Evolutionary conservation across 2,797 vertebrate genomes (phyloP).

Genomic region (Cryptoprocta ferox): DNA sequence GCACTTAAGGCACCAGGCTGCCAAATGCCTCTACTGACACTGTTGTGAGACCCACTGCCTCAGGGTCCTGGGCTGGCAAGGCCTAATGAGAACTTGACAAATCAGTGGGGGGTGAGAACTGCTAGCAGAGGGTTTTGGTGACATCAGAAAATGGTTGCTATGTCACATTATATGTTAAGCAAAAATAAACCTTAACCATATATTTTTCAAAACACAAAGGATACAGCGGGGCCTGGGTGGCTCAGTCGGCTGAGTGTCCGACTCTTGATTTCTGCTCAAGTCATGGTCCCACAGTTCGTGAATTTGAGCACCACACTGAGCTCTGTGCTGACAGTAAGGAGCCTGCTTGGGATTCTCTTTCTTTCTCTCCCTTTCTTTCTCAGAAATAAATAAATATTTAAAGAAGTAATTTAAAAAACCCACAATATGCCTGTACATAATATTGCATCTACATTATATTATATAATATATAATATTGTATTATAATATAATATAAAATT

Average conservation of each 20-base stretch:
- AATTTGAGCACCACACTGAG: too few species aligned
- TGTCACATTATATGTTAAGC: not conserved
- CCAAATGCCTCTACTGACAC: not conserved
- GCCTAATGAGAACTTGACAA: not conserved
- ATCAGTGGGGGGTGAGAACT: not conserved
- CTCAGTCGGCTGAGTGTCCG: not conserved
- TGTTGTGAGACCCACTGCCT: not conserved
- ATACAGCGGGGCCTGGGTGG: not conserved
- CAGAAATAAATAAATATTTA: not conserved
- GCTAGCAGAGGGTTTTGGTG: not conserved
- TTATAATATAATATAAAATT: not conserved
- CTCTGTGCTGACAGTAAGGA: not conserved
- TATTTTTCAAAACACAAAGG: not conserved
- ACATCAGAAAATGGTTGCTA: not conserved
- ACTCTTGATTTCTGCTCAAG: not conserved
- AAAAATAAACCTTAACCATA: not conserved
- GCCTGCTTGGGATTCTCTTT: not conserved
- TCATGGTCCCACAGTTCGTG: not conserved
- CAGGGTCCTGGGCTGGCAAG: not conserved
- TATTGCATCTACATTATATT: too few species aligned
- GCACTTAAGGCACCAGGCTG: not conserved
- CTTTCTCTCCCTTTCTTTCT: not conserved
- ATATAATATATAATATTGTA: too few species aligned
- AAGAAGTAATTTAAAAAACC: too few species aligned
- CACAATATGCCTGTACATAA: too few species aligned